Evolutionary conservation across 1,140 invertebrate genomes (phyloP).

Genomic region (Riptortus pedestris): DNA sequence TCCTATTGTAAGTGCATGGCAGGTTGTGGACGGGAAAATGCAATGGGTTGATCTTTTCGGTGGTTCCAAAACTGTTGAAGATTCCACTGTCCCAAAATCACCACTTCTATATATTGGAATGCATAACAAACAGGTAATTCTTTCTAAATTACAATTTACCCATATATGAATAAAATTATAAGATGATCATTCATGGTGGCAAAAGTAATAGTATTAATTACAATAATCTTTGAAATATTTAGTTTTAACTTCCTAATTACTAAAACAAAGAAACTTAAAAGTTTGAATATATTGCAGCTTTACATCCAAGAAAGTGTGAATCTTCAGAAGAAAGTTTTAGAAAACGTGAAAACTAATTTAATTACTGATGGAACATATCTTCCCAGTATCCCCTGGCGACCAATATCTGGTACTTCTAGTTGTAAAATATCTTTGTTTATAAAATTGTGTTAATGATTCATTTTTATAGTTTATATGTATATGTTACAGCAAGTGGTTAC

Average conservation of each 20-base stretch:
- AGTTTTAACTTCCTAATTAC: no score
- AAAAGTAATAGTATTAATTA: no score
- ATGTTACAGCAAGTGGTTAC: not conserved
- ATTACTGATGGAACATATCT: slow-evolving; percentile 34
- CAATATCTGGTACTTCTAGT: slow-evolving; percentile 40
- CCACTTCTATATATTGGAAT: slow-evolving; percentile 71
- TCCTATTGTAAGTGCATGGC: slow-evolving; percentile 77
- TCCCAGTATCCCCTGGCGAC: slow-evolving; percentile 55
- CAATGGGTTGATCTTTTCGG: slow-evolving; percentile 65
- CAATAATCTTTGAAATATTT: no score
- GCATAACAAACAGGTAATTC: slow-evolving; percentile 61
- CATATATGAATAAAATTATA: slow-evolving; percentile 14
- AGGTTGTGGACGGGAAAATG: slow-evolving; percentile 50
- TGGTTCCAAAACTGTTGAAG: slow-evolving; percentile 34
- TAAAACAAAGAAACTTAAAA: no score
- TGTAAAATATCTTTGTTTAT: not conserved
- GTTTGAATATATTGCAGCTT: slow-evolving; percentile 48
- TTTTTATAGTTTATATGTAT: not conserved
- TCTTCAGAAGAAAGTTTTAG: slow-evolving; percentile 37
- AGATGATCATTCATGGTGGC: no score
- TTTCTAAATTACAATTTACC: not conserved
- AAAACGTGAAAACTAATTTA: slow-evolving; percentile 32
- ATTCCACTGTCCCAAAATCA: slow-evolving; percentile 29
- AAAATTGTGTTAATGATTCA: not conserved
- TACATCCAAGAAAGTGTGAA: slow-evolving; percentile 62